A percentile compares a stretch with the other conserved stretches of the same genome.
These are phyloP conservation scores for Heterodera schachtii DNA, from an alignment of 1,140 invertebrate genomes.

Conservation along the genomic window DNA sequence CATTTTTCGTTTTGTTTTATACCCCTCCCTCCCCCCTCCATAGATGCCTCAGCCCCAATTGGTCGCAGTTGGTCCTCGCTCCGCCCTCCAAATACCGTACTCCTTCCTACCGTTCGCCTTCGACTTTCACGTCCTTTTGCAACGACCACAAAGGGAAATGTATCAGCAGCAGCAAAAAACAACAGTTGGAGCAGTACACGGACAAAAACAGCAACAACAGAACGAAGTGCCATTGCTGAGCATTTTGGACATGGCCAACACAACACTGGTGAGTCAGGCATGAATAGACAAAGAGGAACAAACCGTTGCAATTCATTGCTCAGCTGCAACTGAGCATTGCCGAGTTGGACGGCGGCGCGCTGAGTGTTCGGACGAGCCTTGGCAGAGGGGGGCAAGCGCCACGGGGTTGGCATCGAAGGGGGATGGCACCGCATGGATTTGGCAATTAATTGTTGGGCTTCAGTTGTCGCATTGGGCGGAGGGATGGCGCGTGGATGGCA, in stretches of 20 bases:
- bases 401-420: too few relatives aligned
- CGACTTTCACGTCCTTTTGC: constrained; percentile 57
- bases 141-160: not conserved
- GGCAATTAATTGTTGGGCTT: too few relatives aligned
- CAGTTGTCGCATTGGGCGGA: not conserved
- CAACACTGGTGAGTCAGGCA: constrained; percentile 15
- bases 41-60: constrained; percentile 57
- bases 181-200: not conserved
- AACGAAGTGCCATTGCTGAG: constrained; percentile 21
- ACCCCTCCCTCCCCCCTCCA: not conserved
- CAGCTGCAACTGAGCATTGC: constrained; percentile 18
- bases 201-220: not conserved
- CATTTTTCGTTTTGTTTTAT: too few relatives aligned
- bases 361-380: not conserved
- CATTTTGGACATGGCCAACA: constrained; percentile 33
- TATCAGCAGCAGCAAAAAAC: not conserved
- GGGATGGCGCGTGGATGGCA: constrained; percentile 48
- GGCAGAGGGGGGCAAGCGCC: not conserved
- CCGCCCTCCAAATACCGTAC: constrained; percentile 57
- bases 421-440: not conserved
- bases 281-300: too few relatives aligned
- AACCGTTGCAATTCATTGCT: not conserved
- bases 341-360: not conserved
- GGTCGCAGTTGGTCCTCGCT: constrained; percentile 44
- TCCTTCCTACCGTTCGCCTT: constrained; percentile 63